Percentiles rank a stretch among this genome's conserved stretches.
Conservation (phyloP, 2,888 invertebrate genomes). For the Gastrophysa polygoni region DNA sequence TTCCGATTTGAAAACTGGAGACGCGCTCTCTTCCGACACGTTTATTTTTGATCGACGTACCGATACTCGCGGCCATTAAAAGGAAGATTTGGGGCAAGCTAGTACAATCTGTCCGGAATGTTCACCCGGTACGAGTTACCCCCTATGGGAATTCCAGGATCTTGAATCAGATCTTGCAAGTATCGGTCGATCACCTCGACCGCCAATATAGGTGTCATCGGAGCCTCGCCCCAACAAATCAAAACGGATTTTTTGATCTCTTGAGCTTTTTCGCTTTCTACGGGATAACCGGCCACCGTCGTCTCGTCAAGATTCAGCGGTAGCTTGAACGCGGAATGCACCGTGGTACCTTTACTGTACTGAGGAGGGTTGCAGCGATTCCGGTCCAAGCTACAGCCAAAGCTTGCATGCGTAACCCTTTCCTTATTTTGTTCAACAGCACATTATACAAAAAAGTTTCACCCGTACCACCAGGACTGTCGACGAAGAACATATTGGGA, state of each 20-base stretch:
- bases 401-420: neutral
- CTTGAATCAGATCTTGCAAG: conserved; percentile 16
- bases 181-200: conserved; percentile 26
- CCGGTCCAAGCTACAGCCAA: conserved; percentile 46
- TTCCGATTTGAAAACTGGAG: too few species aligned
- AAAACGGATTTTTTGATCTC: neutral
- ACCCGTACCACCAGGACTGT: conserved; percentile 56
- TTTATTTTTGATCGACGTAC: neutral
- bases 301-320: neutral
- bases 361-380: conserved; percentile 48
- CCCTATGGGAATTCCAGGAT: conserved; percentile 11
- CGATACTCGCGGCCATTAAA: neutral
- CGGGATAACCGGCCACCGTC: neutral
- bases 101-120: neutral
- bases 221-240: conserved; percentile 32
- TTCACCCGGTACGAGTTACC: conserved; percentile 31
- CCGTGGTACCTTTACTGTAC: conserved; percentile 50
- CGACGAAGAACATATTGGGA: conserved; percentile 39
- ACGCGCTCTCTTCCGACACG: neutral
- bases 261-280: neutral
- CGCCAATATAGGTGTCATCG: conserved; percentile 24
- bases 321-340: neutral
- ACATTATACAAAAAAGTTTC: conserved; percentile 53
- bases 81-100: neutral
- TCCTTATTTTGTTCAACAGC: conserved; percentile 29